Percentiles rank a stretch among this genome's conserved stretches.
Conservation (phyloP, 2,888 invertebrate genomes). For the Stegophylla sp. region DNA sequence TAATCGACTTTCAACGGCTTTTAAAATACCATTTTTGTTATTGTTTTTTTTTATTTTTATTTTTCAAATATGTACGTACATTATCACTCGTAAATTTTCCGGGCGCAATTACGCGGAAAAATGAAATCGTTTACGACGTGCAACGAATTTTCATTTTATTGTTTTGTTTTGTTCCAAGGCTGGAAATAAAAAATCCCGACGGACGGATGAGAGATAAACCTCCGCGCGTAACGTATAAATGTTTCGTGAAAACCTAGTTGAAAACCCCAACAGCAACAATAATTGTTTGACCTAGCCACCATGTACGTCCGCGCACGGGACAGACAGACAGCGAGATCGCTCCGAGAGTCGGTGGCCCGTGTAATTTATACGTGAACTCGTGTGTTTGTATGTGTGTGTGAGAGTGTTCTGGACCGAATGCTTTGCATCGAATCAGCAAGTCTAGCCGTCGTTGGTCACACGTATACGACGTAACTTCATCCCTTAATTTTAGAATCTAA, state of each 20-base stretch:
- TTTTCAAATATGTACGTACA: neutral
- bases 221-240: neutral
- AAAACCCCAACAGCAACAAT: neutral
- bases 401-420: neutral
- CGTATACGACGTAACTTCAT: too few relatives aligned
- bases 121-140: conserved; percentile 16
- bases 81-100: neutral
- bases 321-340: neutral
- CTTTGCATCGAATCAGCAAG: conserved; percentile 21
- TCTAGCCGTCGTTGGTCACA: too few relatives aligned
- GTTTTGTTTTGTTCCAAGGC: neutral
- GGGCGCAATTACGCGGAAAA: neutral
- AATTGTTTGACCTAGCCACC: neutral
- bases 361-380: conserved; percentile 15
- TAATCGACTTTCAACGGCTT: neutral
- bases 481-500: too few relatives aligned
- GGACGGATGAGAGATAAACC: neutral
- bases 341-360: conserved; percentile 11
- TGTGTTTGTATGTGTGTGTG: neutral
- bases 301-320: neutral
- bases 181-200: neutral
- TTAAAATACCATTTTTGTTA: neutral
- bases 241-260: neutral
- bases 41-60: neutral
- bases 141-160: neutral